A percentile compares a stretch with the other conserved stretches of the same genome.
These are phyloP conservation scores for Palythoa grandis DNA, from an alignment of 92 coral and sea anemone species.

Conservation along the genomic window DNA sequence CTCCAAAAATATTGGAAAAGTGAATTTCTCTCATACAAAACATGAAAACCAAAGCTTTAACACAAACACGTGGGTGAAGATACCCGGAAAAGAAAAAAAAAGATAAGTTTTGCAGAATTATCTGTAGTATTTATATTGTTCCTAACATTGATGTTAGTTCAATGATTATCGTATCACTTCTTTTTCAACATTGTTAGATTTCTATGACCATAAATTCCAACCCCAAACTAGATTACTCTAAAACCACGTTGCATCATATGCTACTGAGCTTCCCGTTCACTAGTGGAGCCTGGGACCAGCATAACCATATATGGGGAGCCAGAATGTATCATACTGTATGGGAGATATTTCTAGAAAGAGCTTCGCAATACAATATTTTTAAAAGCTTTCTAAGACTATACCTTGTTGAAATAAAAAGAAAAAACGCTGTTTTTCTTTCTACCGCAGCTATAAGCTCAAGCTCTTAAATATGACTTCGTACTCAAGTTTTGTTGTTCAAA, in stretches of 20 bases:
- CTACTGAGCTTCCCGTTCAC: background rate
- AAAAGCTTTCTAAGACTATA: background rate
- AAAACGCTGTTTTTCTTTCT: background rate
- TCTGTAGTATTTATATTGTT: background rate
- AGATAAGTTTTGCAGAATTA: background rate
- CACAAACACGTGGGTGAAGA: slow-evolving; percentile 25
- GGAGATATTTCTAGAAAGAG: background rate
- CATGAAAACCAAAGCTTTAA: background rate
- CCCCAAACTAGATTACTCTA: slow-evolving; percentile 22
- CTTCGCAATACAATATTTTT: background rate
- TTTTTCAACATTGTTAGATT: slow-evolving; percentile 1
- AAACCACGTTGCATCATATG: slow-evolving; percentile 67
- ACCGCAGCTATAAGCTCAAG: background rate
- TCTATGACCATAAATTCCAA: background rate
- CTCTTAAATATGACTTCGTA: background rate
- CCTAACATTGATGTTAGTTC: background rate
- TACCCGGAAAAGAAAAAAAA: background rate
- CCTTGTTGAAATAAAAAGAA: background rate
- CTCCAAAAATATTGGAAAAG: slow-evolving; percentile 12
- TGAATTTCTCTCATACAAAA: slow-evolving; percentile 32
- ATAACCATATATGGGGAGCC: slow-evolving; percentile 21
- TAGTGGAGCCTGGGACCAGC: slow-evolving; percentile 15
- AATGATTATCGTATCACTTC: background rate
- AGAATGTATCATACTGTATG: background rate
- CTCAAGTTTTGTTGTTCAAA: background rate